Evolutionary conservation across 2,113 vertebrate species (phyloP), one percentile per base, ranked within the genome.

Genomic region (Calonectris borealis): DNA sequence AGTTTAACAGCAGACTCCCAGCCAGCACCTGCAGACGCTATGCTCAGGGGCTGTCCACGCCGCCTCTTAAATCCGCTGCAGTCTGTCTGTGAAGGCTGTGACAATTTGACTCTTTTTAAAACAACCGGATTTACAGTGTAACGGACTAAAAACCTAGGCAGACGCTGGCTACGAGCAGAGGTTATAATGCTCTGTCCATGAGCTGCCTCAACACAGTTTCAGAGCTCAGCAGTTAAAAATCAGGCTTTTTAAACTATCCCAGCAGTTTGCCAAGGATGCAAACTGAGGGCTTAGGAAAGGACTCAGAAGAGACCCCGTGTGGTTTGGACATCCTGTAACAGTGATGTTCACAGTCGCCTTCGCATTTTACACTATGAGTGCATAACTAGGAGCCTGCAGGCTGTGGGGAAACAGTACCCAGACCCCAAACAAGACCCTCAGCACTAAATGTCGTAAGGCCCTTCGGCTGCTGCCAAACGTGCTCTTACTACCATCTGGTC

Each of bases 101-200:
- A 61, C 64, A 66, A 69, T n/a, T 21, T 2, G 0, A 29, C 44
- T 64, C 10, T 42, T 83, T 72, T 36, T 18, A 65, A 73, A 57
- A 69, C 1, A 3, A 36, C 36, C 0, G 3, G 40, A 78, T 78
- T 91, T 44, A 72, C 25, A 22, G 18, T 2, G 0, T 13, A 48
- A 78, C 1, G 9, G 60, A 7, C 49, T 82, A 7, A 82, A 77
- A 69, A 57, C 19, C 25, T 7, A 34, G 49, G 54, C n/a, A 57
- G 40, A 66, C 1, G 5, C 38, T 32, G 58, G 38, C 70, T 64
- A 11, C 1, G 4, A 49, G 68, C n/a, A 19, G 68, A 46, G 58
- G 44, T 42, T 38, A 8, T 8, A 62, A 57, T 0, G 4, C 20
- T 21, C 36, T 18, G 16, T 9, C 36, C 22, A 1, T 1, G 13